Percentiles rank a stretch among this genome's conserved stretches.
Conservation (phyloP, 2,888 invertebrate genomes). For the Timandra comae region DNA sequence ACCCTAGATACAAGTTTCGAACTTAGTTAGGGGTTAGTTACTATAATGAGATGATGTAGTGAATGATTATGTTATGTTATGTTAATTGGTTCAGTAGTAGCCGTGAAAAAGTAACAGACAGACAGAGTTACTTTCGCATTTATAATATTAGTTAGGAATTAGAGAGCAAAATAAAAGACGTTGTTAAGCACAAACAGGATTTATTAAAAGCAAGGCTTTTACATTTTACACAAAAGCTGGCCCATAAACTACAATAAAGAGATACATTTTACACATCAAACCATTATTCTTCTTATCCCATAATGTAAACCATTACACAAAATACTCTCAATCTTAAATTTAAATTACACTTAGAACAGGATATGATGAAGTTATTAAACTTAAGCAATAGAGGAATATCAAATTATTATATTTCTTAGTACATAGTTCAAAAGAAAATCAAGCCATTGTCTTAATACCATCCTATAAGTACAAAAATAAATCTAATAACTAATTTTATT, state of each 20-base stretch:
- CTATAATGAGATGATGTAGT: no score
- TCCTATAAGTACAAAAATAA: slow-evolving; percentile 34
- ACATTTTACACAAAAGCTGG: slow-evolving; percentile 48
- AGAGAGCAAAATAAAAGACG: slow-evolving; percentile 24
- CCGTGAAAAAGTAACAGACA: no score
- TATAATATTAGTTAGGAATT: no score
- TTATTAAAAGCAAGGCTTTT: slow-evolving; percentile 45
- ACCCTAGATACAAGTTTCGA: no score
- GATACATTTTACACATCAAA: slow-evolving; percentile 13
- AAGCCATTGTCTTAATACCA: slow-evolving; percentile 18
- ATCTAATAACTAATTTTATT: slow-evolving; percentile 20
- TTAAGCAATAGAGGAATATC: slow-evolving; percentile 1
- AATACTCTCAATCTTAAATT: slow-evolving; percentile 43
- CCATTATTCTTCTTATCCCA: slow-evolving; percentile 21
- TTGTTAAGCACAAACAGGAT: slow-evolving; percentile 43
- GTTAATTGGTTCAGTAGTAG: no score
- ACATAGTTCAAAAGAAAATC: slow-evolving; percentile 3
- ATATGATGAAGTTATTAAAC: slow-evolving; percentile 23
- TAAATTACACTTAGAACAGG: slow-evolving; percentile 21
- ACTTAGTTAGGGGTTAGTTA: no score
- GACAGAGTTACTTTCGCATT: no score
- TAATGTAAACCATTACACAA: slow-evolving; percentile 50
- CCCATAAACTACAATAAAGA: slow-evolving; percentile 18
- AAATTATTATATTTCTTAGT: neutral
- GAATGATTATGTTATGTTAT: no score